Evolutionary conservation across 2,113 vertebrate species (phyloP), one percentile per base, ranked within the genome.

Genomic region (Bombycilla garrulus): DNA sequence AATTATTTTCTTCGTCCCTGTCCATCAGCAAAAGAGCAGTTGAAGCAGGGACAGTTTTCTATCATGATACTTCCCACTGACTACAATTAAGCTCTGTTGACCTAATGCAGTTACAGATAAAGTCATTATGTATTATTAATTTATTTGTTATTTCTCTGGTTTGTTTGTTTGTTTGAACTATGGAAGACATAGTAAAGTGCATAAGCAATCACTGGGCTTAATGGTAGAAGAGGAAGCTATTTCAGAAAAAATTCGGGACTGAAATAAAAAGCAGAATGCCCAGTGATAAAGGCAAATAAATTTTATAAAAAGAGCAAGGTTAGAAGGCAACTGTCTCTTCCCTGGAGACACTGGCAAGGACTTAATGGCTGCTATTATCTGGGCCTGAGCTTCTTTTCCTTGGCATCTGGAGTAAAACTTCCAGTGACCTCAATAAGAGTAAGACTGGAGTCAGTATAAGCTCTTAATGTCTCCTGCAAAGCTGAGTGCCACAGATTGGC

Each of bases 161-260:
- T 62, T 3, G 5, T 20, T 81, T 36, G 3, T 33, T 76, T 25
- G 5, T 23, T 79, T 26, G 54, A 76, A 73, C 54, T 77, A 38
- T 38, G 38, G 38, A 94, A 96, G 91, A 66, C 70, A 90, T 36
- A 64, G 42, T 33, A 56, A 96, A 81, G 48, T 76, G 76, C 15
- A 44, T 86, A 93, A 93, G 66, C 78, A 89, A 40, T 88, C 87
- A 85, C 88, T 94, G 57, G 61, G 61, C 45, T 56, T 95, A 85
- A 94, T 87, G 65, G 89, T 76, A 95, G 87, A 93, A 94, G 28
- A 94, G n/a, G 31, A 81, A 65, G 62, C 7, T 53, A 76, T 96
- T 95, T 96, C 84, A 94, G 93, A 95, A 94, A 91, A 86, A 90
- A 88, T 77, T 84, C 35, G 22, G n/a, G 6, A 13, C 5, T 77